Evolutionary conservation across 2,888 invertebrate species (phyloP), one percentile per base, ranked within the genome.

Genomic region (Nomada ruficornis): DNA sequence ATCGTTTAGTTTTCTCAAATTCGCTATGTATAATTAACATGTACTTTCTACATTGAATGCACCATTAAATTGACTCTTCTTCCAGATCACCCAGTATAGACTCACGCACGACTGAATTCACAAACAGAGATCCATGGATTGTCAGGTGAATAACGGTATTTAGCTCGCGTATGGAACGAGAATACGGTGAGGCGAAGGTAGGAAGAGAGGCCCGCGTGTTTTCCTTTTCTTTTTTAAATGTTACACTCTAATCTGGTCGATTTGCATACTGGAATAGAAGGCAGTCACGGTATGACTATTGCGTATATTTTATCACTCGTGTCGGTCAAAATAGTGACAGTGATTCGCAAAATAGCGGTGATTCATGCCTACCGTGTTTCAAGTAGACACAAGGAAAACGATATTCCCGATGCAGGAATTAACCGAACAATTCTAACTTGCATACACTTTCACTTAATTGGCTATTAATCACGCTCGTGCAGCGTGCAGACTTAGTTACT

Each of bases 101-200:
- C 23, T 20, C 60, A 59, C 52, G 50, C 70, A 20, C 72, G 63
- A 47, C 65, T 69, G 76, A 69, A 44, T 57, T 4, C 18, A 73
- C 72, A 62, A 77, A 80, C 76, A 59, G 42, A 69, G 60, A 59
- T 68, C 50, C 62, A 47, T 59, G 71, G 71, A 73, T 77, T 63
- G 50, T 64, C 57, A 59, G 47, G 55, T 77, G 36, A 74, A 55
- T 67, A 73, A 82, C 74, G 70, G 62, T 71, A 74, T 69, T 44
- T 47, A 2, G 13, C 11, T 62, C 13, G 57, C 54, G 18, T 57
- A 10, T 55, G 23, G 42, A 42, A 52, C 59, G 29, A 10, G 47
- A 23, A 55, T 50, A 65, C 36, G 13, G 55, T 47, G 29, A n/a
- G 23, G 13, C 23, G 42, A 55, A 9, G 13, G 20, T 18, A 23